A percentile compares a stretch with the other conserved stretches of the same genome.
Evolutionary conservation across 1,140 invertebrate species (phyloP).

Genomic region (Brachionus angularis): DNA sequence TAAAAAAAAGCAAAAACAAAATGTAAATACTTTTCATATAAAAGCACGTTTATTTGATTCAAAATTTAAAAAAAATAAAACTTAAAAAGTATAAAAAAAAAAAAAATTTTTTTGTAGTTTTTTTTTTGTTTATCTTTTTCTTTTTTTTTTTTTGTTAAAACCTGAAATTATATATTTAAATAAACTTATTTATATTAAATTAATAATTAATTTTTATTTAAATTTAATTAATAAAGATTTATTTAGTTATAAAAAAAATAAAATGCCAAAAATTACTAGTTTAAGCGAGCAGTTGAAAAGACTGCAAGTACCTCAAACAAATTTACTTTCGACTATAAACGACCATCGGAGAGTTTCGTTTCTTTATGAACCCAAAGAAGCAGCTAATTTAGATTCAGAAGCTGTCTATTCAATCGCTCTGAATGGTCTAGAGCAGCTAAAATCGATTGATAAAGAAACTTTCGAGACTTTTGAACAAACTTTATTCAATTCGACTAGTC

Average conservation of each 20-base stretch:
- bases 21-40: no score
- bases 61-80: no score
- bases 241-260: no score
- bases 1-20: no score
- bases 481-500: slow-evolving; percentile 71
- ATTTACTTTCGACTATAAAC: neutral
- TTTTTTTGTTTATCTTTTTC: no score
- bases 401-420: slow-evolving; percentile 67
- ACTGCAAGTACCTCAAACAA: slow-evolving; percentile 32
- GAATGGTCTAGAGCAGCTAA: slow-evolving; percentile 76
- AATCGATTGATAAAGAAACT: slow-evolving; percentile 63
- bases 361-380: slow-evolving; percentile 80
- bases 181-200: no score
- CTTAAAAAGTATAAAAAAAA: no score
- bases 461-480: slow-evolving; percentile 71
- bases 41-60: no score
- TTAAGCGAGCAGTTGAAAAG: slow-evolving; percentile 41
- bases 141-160: no score
- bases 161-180: no score
- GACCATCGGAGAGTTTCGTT: slow-evolving; percentile 65
- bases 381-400: slow-evolving; percentile 73
- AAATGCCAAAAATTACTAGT: slow-evolving; percentile 36
- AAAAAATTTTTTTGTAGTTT: no score
- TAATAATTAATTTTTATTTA: neutral
- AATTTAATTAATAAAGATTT: neutral